Conservation (phyloP, 37 sponge, comb jelly and placozoan species). For the Cliona cf. orientalis region DNA sequence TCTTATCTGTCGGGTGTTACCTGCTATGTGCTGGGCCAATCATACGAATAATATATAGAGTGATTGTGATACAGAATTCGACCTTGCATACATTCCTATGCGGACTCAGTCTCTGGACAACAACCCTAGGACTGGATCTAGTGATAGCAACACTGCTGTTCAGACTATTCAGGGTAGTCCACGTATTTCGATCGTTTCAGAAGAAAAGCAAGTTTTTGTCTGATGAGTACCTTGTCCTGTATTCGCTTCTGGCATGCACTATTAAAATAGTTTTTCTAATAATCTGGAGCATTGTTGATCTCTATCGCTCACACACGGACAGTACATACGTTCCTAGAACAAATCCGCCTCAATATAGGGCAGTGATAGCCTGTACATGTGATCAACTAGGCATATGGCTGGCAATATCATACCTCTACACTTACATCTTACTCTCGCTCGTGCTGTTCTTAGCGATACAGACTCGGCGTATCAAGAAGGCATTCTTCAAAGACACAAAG, state of each 20-base stretch:
- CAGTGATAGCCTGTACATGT: background rate
- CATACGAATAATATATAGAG: background rate
- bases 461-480: conserved; percentile 35
- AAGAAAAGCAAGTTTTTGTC: conserved; percentile 21
- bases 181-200: conserved; percentile 11
- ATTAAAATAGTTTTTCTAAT: background rate
- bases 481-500: conserved; percentile 54
- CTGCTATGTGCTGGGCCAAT: background rate
- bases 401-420: background rate
- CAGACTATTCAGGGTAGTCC: conserved; percentile 15
- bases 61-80: background rate
- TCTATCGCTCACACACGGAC: background rate
- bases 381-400: background rate
- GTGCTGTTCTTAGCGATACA: conserved; percentile 37
- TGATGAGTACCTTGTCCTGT: conserved; percentile 20
- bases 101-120: conserved; percentile 17
- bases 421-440: background rate
- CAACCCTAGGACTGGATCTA: conserved; percentile 19
- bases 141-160: conserved; percentile 25
- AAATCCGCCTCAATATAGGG: conserved; percentile 15
- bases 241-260: background rate
- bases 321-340: background rate
- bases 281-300: conserved; percentile 12
- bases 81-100: conserved; percentile 9
- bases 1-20: conserved; percentile 33